Evolutionary conservation across 2,888 invertebrate species (phyloP).

Genomic region (Cerastoderma edule): DNA sequence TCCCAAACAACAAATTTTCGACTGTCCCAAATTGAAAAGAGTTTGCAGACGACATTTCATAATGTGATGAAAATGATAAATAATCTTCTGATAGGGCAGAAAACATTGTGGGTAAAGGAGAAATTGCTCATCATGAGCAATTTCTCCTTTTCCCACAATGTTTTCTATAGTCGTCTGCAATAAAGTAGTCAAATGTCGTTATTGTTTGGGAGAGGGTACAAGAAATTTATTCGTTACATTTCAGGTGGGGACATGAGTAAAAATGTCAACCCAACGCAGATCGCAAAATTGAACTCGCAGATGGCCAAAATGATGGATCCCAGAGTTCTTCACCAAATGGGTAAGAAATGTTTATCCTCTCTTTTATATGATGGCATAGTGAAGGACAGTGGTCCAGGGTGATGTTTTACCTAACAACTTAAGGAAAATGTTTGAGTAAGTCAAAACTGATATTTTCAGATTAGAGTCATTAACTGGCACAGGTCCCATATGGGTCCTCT

Average conservation of each 20-base stretch:
- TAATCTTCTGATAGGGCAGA: too few species aligned
- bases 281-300: conserved; percentile 99
- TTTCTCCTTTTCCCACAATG: too few species aligned
- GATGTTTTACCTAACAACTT: neutral
- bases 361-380: neutral
- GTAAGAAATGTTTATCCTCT: conserved; percentile 79
- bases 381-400: neutral
- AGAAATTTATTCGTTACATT: conserved; percentile 15
- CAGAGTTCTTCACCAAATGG: conserved; percentile 96
- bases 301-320: conserved; percentile 99
- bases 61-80: too few species aligned
- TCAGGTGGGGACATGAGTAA: conserved; percentile 97
- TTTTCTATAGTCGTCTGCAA: too few species aligned
- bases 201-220: too few species aligned
- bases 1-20: too few species aligned
- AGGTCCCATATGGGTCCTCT: too few species aligned
- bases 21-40: too few species aligned
- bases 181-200: too few species aligned
- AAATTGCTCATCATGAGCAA: too few species aligned
- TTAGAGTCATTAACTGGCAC: neutral
- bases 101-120: too few species aligned
- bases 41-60: too few species aligned
- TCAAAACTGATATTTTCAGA: neutral
- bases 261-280: conserved; percentile 99
- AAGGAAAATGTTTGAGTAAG: neutral